These are phyloP conservation scores for Oryzaephilus surinamensis DNA, from an alignment of 1,140 invertebrate genomes.

Conservation along the genomic window DNA sequence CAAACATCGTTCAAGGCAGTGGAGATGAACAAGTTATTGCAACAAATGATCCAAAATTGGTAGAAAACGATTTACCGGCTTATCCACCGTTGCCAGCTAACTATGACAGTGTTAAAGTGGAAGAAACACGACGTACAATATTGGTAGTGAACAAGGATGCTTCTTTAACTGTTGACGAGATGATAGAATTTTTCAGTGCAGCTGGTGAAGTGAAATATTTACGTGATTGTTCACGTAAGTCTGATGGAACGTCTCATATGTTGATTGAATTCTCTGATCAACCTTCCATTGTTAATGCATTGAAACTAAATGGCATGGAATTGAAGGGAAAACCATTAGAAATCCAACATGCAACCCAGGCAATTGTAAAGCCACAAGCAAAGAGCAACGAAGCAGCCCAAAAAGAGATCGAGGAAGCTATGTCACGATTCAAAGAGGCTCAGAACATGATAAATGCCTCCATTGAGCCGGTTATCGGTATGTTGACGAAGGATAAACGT, in stretches of 20 bases:
- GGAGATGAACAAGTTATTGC: slow-evolving; percentile 76
- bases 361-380: slow-evolving; percentile 84
- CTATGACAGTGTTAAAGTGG: slow-evolving; percentile 83
- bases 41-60: slow-evolving; percentile 83
- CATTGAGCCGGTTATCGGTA: slow-evolving; percentile 80
- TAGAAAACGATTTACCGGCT: slow-evolving; percentile 69
- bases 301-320: slow-evolving; percentile 73
- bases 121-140: slow-evolving; percentile 90
- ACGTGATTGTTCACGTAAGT: slow-evolving; percentile 78
- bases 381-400: slow-evolving; percentile 92
- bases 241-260: slow-evolving; percentile 63
- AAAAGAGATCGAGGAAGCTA: slow-evolving; percentile 91
- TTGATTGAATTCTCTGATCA: slow-evolving; percentile 94
- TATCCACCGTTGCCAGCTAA: slow-evolving; percentile 89
- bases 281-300: slow-evolving; percentile 70
- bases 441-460: slow-evolving; percentile 87
- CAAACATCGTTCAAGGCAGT: slow-evolving; percentile 77
- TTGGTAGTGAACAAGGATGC: slow-evolving; percentile 67
- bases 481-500: slow-evolving; percentile 73
- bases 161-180: slow-evolving; percentile 49
- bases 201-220: slow-evolving; percentile 95
- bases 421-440: slow-evolving; percentile 92
- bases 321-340: slow-evolving; percentile 55
- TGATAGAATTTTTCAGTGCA: slow-evolving; percentile 72
- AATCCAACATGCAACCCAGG: slow-evolving; percentile 81